Evolutionary conservation across 2,888 invertebrate genomes (phyloP).

Genomic region (Epistrophe eligans): DNA sequence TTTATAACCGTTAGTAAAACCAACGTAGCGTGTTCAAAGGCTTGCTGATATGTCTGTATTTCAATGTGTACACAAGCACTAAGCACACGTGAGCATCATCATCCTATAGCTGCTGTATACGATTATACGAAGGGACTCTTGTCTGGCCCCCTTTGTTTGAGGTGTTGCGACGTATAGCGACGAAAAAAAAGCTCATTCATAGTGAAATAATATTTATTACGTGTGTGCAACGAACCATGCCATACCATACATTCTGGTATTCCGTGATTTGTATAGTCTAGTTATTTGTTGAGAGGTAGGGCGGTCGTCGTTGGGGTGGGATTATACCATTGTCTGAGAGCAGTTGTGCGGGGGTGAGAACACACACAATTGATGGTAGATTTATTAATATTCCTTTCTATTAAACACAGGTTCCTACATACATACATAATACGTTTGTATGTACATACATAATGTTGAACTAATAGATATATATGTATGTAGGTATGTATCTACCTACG

Average conservation of each 20-base stretch:
- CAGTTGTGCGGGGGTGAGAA: neutral
- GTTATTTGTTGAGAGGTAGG: conserved; percentile 8
- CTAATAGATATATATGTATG: neutral
- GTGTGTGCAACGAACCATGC: conserved; percentile 31
- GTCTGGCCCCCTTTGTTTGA: conserved; percentile 1
- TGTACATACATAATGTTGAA: neutral
- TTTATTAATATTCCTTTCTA: conserved; percentile 59
- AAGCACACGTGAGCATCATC: conserved; percentile 10
- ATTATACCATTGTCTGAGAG: neutral
- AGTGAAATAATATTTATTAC: conserved; percentile 63
- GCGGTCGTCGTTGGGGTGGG: neutral
- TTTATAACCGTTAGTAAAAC: conserved; percentile 51
- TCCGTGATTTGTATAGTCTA: conserved; percentile 55
- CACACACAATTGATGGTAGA: conserved; percentile 50
- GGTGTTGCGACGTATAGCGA: conserved; percentile 16
- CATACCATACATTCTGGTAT: conserved; percentile 17
- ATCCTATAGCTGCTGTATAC: neutral
- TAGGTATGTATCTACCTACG: no score
- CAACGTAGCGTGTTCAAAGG: conserved; percentile 52
- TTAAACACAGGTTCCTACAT: neutral
- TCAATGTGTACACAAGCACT: conserved; percentile 33
- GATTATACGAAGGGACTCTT: neutral
- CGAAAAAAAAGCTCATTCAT: conserved; percentile 24
- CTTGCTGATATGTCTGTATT: conserved; percentile 27
- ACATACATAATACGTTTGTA: no score